A percentile compares a stretch with the other conserved stretches of the same genome.
Conservation (phyloP, 2,797 vertebrate species). For the Phalanger gymnotis region DNA sequence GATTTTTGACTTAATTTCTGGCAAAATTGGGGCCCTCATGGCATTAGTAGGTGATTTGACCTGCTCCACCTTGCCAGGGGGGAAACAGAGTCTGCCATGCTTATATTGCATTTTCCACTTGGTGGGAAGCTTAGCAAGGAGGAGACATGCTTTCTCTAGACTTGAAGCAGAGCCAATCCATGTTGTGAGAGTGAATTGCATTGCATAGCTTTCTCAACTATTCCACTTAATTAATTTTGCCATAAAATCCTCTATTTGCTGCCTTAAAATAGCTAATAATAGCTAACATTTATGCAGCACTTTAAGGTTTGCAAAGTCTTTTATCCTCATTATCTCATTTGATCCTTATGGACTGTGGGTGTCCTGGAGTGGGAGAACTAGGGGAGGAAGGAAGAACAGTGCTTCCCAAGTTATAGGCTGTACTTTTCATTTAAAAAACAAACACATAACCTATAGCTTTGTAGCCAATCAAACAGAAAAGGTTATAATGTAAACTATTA, state of each 20-base stretch:
- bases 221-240: neutral
- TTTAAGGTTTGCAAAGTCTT: neutral
- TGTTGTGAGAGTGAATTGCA: neutral
- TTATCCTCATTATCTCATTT: neutral
- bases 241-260: neutral
- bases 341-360: neutral
- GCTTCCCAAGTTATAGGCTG: neutral
- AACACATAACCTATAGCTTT: neutral
- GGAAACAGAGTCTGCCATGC: neutral
- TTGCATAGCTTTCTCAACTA: neutral
- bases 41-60: neutral
- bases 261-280: neutral
- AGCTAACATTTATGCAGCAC: neutral
- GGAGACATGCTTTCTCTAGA: neutral
- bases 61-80: neutral
- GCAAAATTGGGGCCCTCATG: neutral
- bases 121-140: neutral
- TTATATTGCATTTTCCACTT: neutral
- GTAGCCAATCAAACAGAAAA: neutral
- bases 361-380: neutral
- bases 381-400: neutral
- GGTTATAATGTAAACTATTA: neutral
- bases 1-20: neutral
- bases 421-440: neutral
- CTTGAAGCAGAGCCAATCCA: neutral